Percentiles rank a stretch among this genome's conserved stretches.
Evolutionary conservation across 2,888 invertebrate species (phyloP).

Genomic region (Acanthococcus lagerstroemiae): DNA sequence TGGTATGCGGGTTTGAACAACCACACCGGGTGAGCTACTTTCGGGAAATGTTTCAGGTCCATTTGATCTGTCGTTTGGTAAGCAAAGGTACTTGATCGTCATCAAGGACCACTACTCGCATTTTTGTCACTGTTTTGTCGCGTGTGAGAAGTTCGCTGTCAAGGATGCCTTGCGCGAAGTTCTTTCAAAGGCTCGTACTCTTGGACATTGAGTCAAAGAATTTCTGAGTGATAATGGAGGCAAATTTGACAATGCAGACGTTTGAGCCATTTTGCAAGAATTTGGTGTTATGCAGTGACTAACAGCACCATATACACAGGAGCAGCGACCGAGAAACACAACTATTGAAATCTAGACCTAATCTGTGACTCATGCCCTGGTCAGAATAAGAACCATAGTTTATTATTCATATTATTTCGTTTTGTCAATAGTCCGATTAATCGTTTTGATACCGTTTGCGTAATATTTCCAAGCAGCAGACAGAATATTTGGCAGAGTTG

Average conservation of each 20-base stretch:
- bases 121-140: neutral
- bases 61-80: neutral
- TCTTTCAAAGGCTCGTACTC: constrained; percentile 30
- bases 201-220: constrained; percentile 38
- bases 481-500: too few species aligned
- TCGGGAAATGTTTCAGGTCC: neutral
- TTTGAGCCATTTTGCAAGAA: constrained; percentile 34
- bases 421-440: neutral
- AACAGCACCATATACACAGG: constrained; percentile 33
- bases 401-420: neutral
- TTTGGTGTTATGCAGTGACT: constrained; percentile 31
- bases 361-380: neutral
- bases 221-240: constrained; percentile 39
- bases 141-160: neutral
- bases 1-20: constrained; percentile 6
- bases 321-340: too few species aligned
- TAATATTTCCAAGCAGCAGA: neutral
- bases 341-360: neutral
- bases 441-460: neutral
- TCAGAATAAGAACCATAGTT: neutral
- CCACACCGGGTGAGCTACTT: constrained; percentile 36
- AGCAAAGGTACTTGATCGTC: neutral
- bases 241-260: constrained; percentile 35
- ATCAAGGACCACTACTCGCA: neutral
- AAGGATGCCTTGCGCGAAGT: neutral